Conservation (phyloP, 2,888 invertebrate genomes). For the Theodoxus fluviatilis region DNA sequence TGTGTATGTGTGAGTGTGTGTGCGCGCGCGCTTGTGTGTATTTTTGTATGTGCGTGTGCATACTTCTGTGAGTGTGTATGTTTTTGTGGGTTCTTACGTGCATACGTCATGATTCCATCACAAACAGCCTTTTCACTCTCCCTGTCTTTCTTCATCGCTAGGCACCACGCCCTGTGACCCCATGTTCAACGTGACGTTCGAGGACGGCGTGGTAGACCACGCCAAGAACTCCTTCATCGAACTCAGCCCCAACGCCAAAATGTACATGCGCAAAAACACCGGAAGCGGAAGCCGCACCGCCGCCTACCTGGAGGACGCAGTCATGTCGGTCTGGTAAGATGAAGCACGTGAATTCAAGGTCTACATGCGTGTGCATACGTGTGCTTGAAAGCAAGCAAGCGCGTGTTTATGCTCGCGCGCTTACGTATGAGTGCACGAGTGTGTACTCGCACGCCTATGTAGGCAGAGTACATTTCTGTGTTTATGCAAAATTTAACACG, state of each 20-base stretch:
- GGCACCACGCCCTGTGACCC: conserved; percentile 37
- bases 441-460: too few relatives aligned
- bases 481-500: too few relatives aligned
- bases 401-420: too few relatives aligned
- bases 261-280: conserved; percentile 26
- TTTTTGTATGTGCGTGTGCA: not conserved
- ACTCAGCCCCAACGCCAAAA: conserved; percentile 29
- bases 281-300: conserved; percentile 28
- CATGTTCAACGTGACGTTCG: conserved; percentile 42
- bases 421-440: too few relatives aligned
- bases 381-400: too few relatives aligned
- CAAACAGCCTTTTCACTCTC: too few relatives aligned
- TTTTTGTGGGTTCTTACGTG: not conserved
- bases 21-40: not conserved
- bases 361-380: conserved; percentile 26
- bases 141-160: conserved; percentile 10
- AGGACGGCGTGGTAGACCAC: conserved; percentile 35
- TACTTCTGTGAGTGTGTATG: not conserved
- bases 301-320: conserved; percentile 37
- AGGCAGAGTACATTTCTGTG: too few relatives aligned
- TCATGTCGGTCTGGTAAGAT: conserved; percentile 37
- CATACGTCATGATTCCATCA: too few relatives aligned
- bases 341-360: conserved; percentile 31
- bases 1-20: not conserved
- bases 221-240: conserved; percentile 39